Evolutionary conservation across 1,140 invertebrate species (phyloP).

Genomic region (Drosophila neocordata): DNA sequence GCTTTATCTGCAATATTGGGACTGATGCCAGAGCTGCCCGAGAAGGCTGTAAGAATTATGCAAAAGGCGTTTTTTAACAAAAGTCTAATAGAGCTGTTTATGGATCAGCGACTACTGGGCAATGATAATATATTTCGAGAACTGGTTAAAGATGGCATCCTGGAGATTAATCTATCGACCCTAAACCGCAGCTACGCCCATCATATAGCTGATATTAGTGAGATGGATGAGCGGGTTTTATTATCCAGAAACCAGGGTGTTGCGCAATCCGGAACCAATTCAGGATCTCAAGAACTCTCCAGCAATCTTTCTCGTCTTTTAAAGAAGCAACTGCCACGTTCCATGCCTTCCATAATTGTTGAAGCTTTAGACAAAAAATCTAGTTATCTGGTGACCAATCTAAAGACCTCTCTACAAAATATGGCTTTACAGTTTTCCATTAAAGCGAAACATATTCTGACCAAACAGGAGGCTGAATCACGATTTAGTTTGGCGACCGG

Average conservation of each 20-base stretch:
- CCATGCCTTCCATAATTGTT: constrained; percentile 25
- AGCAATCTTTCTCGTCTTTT: constrained; percentile 12
- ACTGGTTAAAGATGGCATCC: constrained; percentile 88
- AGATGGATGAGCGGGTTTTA: constrained; percentile 98
- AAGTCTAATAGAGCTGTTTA: constrained; percentile 85
- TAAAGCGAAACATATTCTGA: neutral
- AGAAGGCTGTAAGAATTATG: constrained; percentile 92
- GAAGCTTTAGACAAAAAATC: constrained; percentile 13
- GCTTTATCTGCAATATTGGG: constrained; percentile 93
- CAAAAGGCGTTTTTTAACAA: constrained; percentile 95
- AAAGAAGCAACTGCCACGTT: constrained; percentile 23
- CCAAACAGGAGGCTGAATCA: neutral
- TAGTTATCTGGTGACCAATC: neutral
- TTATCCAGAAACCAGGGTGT: constrained; percentile 30
- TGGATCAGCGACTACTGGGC: constrained; percentile 60
- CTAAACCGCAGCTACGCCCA: constrained; percentile 94
- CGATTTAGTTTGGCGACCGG: constrained; percentile 37
- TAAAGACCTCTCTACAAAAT: constrained; percentile 12
- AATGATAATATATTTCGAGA: constrained; percentile 86
- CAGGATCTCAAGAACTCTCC: neutral
- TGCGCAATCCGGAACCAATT: neutral
- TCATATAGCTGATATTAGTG: constrained; percentile 94
- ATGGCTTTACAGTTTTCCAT: constrained; percentile 30
- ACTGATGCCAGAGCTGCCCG: constrained; percentile 89
- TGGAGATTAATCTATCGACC: constrained; percentile 91